Base-by-base conservation (phyloP, 2,113 vertebrate species). In the Gorsachius goisagi region DNA sequence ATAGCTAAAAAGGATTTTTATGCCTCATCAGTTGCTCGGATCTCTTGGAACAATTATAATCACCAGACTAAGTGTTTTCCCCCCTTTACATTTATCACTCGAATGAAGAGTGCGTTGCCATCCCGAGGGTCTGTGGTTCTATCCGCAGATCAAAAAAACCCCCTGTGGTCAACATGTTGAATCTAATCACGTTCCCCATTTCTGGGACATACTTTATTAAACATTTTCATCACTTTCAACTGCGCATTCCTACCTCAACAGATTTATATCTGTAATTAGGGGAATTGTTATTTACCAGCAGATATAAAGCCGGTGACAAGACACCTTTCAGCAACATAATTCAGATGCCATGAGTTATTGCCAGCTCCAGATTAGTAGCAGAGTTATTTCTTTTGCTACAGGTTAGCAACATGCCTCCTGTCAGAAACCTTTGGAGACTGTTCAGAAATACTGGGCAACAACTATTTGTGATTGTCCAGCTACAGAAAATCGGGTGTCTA, bases 181-280 rank as follows among this genome's bases (percentile, higher is more conserved):
- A 85, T 96, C 68, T 81, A 62, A 95, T 94, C 94, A 37, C 39
- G 0, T 59, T 78, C 93, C 85, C 76, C 58, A 6, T 97, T 97
- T 76, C 96, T 55, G 58, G 81, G 69, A 58, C 64, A 88, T 91
- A 55, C 85, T 97, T 97, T 98, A 98, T 97, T 97, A 97, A 97
- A 96, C 85, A 52, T 98, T 98, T 97, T 89, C 94, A 97, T 97
- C 96, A 95, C 73, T 97, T 96, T 97, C 86, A 93, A 30, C 67
- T 20, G 60, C 41, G 55, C 88, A 56, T 79, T 90, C 89, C 45
- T 96, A 66, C 77, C 78, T 85, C 56, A 80, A 15, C 94, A 96
- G 97, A 98, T 97, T 98, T 97, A 97, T 98, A 84, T 97, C 92
- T 95, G 87, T 95, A 98, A 98, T 98, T 98, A 98, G 96, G 89